Evolutionary conservation across 2,797 vertebrate species (phyloP).

Genomic region (Hydrolagus colliei): DNA sequence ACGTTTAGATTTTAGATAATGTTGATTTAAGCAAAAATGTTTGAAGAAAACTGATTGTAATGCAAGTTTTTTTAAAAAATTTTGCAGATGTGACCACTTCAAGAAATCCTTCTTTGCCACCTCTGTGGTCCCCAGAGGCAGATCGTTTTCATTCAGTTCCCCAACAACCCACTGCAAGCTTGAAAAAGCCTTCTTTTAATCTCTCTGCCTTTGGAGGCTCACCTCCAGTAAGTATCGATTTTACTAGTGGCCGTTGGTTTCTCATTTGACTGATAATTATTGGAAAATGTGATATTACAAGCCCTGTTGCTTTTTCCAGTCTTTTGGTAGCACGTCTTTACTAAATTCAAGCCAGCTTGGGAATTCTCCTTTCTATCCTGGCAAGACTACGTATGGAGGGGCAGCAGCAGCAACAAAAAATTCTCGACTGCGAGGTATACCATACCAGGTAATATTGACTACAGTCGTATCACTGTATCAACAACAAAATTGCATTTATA

Average conservation of each 20-base stretch:
- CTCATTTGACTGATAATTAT: neutral
- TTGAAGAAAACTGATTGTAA: neutral
- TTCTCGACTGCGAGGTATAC: constrained; percentile 61
- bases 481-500: no score
- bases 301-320: constrained; percentile 48
- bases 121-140: constrained; percentile 83
- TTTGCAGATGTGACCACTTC: constrained; percentile 76
- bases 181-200: constrained; percentile 92
- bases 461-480: no score
- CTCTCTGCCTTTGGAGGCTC: constrained; percentile 80
- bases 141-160: constrained; percentile 73
- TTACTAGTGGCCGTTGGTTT: neutral
- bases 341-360: constrained; percentile 85
- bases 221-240: constrained; percentile 56
- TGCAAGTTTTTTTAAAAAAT: constrained; percentile 38
- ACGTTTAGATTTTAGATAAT: no score
- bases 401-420: constrained; percentile 69
- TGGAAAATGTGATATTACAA: constrained; percentile 17
- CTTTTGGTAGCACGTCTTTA: constrained; percentile 73
- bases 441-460: constrained; percentile 71
- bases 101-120: constrained; percentile 73
- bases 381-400: constrained; percentile 90
- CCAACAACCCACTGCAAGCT: constrained; percentile 67
- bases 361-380: constrained; percentile 92
- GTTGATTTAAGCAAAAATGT: no score